phyloP scores from a whole-genome alignment of 2,113 vertebrate species.

The Accipiter cooperii region DNA sequence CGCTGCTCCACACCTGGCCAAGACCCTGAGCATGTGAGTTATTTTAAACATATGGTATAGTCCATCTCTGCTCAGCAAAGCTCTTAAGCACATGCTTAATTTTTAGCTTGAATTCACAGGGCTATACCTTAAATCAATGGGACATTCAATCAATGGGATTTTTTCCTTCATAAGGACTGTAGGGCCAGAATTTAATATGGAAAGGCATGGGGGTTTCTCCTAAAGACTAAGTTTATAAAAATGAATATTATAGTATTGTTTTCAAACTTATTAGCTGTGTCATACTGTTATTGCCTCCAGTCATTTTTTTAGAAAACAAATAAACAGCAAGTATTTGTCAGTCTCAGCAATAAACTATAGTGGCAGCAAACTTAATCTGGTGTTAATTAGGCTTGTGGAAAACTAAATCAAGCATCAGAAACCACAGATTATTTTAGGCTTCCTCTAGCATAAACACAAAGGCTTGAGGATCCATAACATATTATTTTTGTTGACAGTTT shows the following conservation, averaged over 20 bases:
- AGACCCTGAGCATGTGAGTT: not conserved
- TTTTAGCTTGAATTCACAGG: not conserved
- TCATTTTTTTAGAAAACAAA: slow-evolving; percentile 56
- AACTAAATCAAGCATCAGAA: slow-evolving; percentile 89
- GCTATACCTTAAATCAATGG: not conserved
- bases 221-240: not conserved
- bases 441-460: slow-evolving; percentile 76
- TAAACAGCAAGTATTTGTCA: slow-evolving; percentile 68
- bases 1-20: not conserved
- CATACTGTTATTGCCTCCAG: slow-evolving; percentile 51
- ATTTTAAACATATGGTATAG: not conserved
- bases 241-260: slow-evolving; percentile 25
- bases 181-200: not conserved
- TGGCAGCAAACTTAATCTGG: slow-evolving; percentile 81
- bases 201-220: not conserved
- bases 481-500: slow-evolving; percentile 78
- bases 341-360: slow-evolving; percentile 72
- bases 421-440: slow-evolving; percentile 81
- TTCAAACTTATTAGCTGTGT: slow-evolving; percentile 66
- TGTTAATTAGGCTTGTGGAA: slow-evolving; percentile 86
- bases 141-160: not conserved
- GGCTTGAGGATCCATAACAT: slow-evolving; percentile 56
- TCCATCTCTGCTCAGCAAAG: not conserved
- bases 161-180: not conserved
- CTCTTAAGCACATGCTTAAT: not conserved